Percentiles rank a stretch among this genome's conserved stretches.
These are phyloP conservation scores for Drymodes brunneopygia DNA, from an alignment of 2,113 vertebrate species.

Conservation along the genomic window DNA sequence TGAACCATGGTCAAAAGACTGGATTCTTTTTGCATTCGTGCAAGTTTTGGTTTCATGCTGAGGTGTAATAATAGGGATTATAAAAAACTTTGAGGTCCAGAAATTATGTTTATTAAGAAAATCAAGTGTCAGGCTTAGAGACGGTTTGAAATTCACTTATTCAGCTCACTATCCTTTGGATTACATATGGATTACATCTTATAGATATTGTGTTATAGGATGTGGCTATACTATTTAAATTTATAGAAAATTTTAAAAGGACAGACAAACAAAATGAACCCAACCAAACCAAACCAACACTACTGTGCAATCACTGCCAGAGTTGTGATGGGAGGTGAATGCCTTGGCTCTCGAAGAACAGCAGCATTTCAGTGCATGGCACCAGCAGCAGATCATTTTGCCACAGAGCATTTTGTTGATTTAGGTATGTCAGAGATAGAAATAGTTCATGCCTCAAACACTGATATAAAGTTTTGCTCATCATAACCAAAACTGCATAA, in stretches of 20 bases:
- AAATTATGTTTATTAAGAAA: neutral
- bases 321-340: neutral
- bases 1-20: neutral
- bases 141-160: neutral
- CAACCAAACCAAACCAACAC: accelerated
- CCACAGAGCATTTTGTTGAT: neutral
- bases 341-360: neutral
- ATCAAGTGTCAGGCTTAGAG: neutral
- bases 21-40: neutral
- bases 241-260: neutral
- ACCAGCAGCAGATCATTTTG: neutral
- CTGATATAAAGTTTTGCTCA: too few species aligned
- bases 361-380: neutral
- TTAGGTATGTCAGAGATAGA: too few species aligned
- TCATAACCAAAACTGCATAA: too few species aligned
- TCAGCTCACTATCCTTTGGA: neutral
- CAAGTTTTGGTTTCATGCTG: neutral
- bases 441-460: too few species aligned
- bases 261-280: accelerated
- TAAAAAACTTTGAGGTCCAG: neutral
- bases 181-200: neutral
- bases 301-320: neutral
- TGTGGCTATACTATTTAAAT: neutral
- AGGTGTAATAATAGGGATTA: neutral
- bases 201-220: neutral